phyloP scores from a whole-genome alignment of 2,888 invertebrate genomes.

The Eupithecia dodoneata region DNA sequence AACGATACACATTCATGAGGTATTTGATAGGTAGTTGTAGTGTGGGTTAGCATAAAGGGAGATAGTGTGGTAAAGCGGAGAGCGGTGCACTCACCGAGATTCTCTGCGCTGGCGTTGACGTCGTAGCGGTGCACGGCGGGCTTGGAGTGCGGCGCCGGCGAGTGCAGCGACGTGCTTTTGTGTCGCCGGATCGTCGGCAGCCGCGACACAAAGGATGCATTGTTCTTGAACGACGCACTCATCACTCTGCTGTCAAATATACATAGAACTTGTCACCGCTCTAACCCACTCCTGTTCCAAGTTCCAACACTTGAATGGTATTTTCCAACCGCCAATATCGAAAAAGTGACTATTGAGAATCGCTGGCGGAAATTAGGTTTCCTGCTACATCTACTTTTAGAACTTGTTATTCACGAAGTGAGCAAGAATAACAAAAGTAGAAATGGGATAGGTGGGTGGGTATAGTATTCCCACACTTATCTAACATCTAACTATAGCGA shows the following conservation, averaged over 20 bases:
- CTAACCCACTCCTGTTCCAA: conserved; percentile 37
- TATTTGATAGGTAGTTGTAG: conserved; percentile 36
- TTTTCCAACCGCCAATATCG: conserved; percentile 38
- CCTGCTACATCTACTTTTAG: conserved; percentile 19
- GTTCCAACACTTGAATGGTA: conserved; percentile 36
- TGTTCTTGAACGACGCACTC: conserved; percentile 94
- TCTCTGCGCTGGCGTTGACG: conserved; percentile 89
- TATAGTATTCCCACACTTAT: neutral
- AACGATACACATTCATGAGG: conserved; percentile 26
- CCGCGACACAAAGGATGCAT: conserved; percentile 96
- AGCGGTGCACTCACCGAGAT: conserved; percentile 85
- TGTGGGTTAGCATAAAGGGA: conserved; percentile 33
- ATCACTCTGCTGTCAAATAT: conserved; percentile 86
- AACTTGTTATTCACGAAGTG: conserved; percentile 12
- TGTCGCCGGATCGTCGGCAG: conserved; percentile 94
- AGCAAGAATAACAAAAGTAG: conserved; percentile 13
- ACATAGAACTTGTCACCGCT: conserved; percentile 50
- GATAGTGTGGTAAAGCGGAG: conserved; percentile 29
- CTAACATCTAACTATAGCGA: neutral
- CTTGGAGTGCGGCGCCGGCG: conserved; percentile 87
- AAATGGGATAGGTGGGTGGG: conserved; percentile 8
- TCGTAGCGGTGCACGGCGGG: conserved; percentile 87
- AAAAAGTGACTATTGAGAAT: conserved; percentile 37
- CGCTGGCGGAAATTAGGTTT: conserved; percentile 40
- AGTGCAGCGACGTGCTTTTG: conserved; percentile 91